These are phyloP conservation scores for Opisthograptis luteolata DNA, from an alignment of 2,888 invertebrate species.

Conservation along the genomic window DNA sequence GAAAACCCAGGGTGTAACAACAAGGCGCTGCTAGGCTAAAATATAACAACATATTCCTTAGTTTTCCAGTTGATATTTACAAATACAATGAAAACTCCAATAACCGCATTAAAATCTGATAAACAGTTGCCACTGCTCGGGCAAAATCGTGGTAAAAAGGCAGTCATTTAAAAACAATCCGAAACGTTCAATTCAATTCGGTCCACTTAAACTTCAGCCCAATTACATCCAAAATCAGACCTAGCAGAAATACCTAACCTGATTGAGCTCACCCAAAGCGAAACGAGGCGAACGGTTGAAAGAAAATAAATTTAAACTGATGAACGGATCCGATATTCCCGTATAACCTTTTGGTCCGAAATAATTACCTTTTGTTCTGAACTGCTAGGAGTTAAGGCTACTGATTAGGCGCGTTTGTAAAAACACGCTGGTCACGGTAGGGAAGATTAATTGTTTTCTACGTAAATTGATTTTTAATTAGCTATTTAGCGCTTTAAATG, in stretches of 20 bases:
- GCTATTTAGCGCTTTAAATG: slow-evolving; percentile 35
- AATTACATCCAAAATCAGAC: slow-evolving; percentile 1
- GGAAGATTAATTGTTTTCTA: slow-evolving; percentile 55
- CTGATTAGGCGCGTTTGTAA: slow-evolving; percentile 32
- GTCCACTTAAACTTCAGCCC: slow-evolving; percentile 4
- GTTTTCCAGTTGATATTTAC: no score
- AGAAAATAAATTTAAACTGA: slow-evolving; percentile 28
- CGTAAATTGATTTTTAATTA: slow-evolving; percentile 63
- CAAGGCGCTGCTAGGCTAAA: no score
- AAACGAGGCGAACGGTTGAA: no score
- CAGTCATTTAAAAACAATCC: no score
- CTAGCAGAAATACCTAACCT: slow-evolving; percentile 3
- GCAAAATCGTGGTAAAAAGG: no score
- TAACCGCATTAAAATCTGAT: no score
- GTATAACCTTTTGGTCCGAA: slow-evolving; percentile 18
- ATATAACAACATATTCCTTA: no score
- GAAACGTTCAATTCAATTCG: no score
- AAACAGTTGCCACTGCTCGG: no score
- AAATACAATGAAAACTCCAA: no score
- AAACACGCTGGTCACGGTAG: slow-evolving; percentile 39
- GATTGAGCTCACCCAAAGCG: slow-evolving; percentile 4
- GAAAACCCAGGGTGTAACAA: no score
- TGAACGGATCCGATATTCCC: slow-evolving; percentile 22
- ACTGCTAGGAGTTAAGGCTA: slow-evolving; percentile 27
- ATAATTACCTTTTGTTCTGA: slow-evolving; percentile 37